phyloP scores from a whole-genome alignment of 2,888 invertebrate genomes.

The Uropetala carovei region DNA sequence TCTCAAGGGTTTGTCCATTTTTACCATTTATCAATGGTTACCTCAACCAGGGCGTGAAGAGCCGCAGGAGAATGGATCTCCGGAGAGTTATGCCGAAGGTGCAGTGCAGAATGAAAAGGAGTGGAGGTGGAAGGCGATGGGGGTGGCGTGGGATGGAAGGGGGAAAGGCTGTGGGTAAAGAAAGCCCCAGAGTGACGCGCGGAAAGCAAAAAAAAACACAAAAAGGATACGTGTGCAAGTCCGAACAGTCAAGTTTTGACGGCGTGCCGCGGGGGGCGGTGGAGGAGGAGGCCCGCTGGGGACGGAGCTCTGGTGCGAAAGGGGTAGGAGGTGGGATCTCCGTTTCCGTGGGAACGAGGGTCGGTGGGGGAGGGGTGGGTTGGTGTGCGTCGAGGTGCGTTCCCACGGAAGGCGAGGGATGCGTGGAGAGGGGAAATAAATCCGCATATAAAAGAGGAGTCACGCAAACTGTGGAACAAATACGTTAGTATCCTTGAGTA shows the following conservation, averaged over 20 bases:
- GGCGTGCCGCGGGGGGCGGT: too few relatives aligned
- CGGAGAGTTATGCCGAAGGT: background rate
- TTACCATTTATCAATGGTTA: background rate
- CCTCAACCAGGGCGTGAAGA: background rate
- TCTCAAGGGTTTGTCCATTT: too few relatives aligned
- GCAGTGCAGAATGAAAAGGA: background rate
- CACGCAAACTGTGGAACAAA: conserved; percentile 21
- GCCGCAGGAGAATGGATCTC: background rate
- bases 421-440: background rate
- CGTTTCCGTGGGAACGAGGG: conserved; percentile 32
- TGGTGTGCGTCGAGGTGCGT: background rate
- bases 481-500: conserved; percentile 37
- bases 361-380: conserved; percentile 26
- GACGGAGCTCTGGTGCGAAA: too few relatives aligned
- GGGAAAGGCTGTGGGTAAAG: background rate
- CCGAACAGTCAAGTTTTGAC: too few relatives aligned
- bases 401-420: background rate
- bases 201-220: too few relatives aligned
- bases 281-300: too few relatives aligned
- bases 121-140: background rate
- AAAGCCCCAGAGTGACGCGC: background rate
- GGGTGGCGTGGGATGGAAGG: background rate
- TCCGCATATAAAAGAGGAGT: conserved; percentile 49
- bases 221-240: too few relatives aligned
- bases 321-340: background rate